Percentiles rank a stretch among this genome's conserved stretches.
Evolutionary conservation across 2,888 invertebrate species (phyloP).

Genomic region (Lasius fuliginosus): DNA sequence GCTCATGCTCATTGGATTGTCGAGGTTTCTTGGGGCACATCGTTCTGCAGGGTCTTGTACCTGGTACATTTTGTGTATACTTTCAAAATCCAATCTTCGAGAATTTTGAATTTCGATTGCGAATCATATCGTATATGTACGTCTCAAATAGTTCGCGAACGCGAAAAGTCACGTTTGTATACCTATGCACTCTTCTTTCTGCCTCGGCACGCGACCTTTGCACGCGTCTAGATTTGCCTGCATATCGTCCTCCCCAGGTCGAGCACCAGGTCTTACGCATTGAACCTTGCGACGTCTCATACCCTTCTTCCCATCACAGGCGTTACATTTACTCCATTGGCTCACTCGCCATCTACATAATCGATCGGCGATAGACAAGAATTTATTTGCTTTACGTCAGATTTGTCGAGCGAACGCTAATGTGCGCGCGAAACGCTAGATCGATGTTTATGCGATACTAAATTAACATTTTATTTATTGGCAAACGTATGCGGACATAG

Average conservation of each 20-base stretch:
- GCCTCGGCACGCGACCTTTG: constrained; percentile 77
- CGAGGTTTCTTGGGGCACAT: constrained; percentile 72
- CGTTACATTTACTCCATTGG: constrained; percentile 89
- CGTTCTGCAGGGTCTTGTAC: constrained; percentile 75
- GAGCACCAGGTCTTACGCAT: constrained; percentile 86
- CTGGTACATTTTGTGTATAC: constrained; percentile 26
- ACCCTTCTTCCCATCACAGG: constrained; percentile 87
- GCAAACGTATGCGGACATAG: constrained; percentile 36
- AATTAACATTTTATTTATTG: constrained; percentile 48
- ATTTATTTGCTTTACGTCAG: constrained; percentile 44
- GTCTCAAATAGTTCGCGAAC: neutral
- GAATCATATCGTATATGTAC: neutral
- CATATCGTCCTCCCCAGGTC: constrained; percentile 86
- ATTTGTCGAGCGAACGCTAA: constrained; percentile 31
- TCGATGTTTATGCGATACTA: constrained; percentile 40
- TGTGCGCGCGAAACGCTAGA: constrained; percentile 32
- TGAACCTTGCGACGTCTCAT: constrained; percentile 86
- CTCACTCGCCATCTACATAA: constrained; percentile 89
- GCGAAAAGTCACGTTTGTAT: neutral
- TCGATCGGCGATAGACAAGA: neutral
- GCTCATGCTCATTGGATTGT: constrained; percentile 24
- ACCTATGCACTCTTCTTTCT: constrained; percentile 76
- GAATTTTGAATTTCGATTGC: neutral
- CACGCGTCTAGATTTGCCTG: constrained; percentile 78
- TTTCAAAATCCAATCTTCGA: neutral